phyloP scores from a whole-genome alignment of 1,140 invertebrate species.

The Notospermus geniculatus region DNA sequence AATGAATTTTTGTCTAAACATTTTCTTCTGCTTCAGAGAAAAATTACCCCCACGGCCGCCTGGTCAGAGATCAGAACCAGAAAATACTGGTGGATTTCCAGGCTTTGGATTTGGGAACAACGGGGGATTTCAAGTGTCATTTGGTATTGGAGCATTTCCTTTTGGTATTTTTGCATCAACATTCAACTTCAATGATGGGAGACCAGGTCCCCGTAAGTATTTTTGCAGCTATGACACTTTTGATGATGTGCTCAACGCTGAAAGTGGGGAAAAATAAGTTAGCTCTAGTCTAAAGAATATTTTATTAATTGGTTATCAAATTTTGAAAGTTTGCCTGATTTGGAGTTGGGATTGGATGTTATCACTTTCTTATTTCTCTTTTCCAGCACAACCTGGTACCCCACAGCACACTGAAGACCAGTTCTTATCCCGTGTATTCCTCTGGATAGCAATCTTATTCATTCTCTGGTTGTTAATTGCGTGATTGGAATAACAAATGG shows the following conservation, averaged over 20 bases:
- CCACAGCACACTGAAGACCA: slow-evolving; percentile 87
- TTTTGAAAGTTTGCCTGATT: too few relatives aligned
- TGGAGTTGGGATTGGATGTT: neutral
- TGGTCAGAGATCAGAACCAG: slow-evolving; percentile 57
- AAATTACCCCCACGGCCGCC: slow-evolving; percentile 61
- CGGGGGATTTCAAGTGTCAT: slow-evolving; percentile 92
- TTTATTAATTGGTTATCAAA: too few relatives aligned
- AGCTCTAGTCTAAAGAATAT: too few relatives aligned
- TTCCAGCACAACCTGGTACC: slow-evolving; percentile 72
- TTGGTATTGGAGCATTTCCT: slow-evolving; percentile 98
- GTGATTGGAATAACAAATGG: too few relatives aligned
- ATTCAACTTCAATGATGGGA: slow-evolving; percentile 85
- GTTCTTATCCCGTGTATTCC: slow-evolving; percentile 87
- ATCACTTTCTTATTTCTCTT: slow-evolving; percentile 24
- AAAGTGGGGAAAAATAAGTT: neutral
- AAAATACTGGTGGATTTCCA: slow-evolving; percentile 56
- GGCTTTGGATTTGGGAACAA: slow-evolving; percentile 90
- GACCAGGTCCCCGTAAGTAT: slow-evolving; percentile 65
- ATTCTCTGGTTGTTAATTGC: slow-evolving; percentile 89
- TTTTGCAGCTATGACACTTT: slow-evolving; percentile 3
- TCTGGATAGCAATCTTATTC: slow-evolving; percentile 88
- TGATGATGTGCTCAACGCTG: too few relatives aligned
- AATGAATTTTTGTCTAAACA: slow-evolving; percentile 1
- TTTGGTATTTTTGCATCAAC: slow-evolving; percentile 97
- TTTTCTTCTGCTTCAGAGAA: slow-evolving; percentile 61